Base-by-base conservation (phyloP, 1,140 invertebrate genomes). In the Polyergus mexicanus region DNA sequence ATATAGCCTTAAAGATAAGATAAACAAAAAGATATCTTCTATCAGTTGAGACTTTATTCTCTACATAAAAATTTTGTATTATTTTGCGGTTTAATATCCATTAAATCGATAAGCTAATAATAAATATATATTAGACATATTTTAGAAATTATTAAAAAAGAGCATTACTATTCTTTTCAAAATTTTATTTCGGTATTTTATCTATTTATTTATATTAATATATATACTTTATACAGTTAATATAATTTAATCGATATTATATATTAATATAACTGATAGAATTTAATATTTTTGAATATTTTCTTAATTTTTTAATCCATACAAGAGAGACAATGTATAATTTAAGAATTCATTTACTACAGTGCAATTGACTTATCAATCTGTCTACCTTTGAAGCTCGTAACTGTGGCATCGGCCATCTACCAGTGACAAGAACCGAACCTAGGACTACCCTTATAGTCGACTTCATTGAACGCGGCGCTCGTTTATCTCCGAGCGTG, bases 391-490 rank as follows among this genome's bases (percentile, higher is more conserved):
- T 86, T 62, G 84, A 54, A 66, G 28, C 71, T 69, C 32, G 58
- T 72, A 72, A 74, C 81, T 54, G 19, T 51, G 47, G 47, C 65
- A 38, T 60, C 19, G 56, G 63, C 76, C 71, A 58, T 35, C 87
- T 56, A 77, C 78, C 51, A 56, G 63, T 38, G 58, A 76, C 65
- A 72, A 80, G 86, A 86, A 80, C 22, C 78, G 72, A 85, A 90
- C 86, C 88, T 88, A 86, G 78, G 65, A 88, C 77, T 89, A 89
- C 90, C 92, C 91, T 90, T 88, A 86, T 87, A 91, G 90, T 89
- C 92, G 89, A 92, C 92, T 93, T 93, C 91, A 91, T 93, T 92
- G 92, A 92, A 89, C 91, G 80, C 76, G 69, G 83, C 80, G 84
- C 84, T 89, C 93, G 74, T 93, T 93, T 92, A 91, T 93, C 88